These are phyloP conservation scores for Drosophila longiperda DNA, from an alignment of 2,888 invertebrate species.

Conservation along the genomic window DNA sequence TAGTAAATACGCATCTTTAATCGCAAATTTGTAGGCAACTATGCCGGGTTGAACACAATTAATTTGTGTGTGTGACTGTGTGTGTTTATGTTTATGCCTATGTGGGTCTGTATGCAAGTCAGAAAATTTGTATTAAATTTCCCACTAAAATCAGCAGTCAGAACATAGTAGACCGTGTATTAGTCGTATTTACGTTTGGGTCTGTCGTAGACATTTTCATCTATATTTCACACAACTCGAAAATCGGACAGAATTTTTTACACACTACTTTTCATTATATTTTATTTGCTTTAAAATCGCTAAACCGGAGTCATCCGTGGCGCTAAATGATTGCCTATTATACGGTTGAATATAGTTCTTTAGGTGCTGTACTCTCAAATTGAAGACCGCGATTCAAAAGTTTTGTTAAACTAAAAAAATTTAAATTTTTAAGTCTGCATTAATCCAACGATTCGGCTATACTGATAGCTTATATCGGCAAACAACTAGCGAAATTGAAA, in stretches of 20 bases:
- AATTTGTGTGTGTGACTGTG: not conserved
- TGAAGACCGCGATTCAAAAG: conserved; percentile 48
- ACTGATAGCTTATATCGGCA: too few relatives aligned
- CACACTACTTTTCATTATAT: conserved; percentile 42
- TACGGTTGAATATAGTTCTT: conserved; percentile 7
- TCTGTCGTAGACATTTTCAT: conserved; percentile 30
- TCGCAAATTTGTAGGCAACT: too few relatives aligned
- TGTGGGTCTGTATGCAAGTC: not conserved
- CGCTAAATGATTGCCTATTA: not conserved
- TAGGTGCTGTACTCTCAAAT: conserved; percentile 42
- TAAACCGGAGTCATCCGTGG: not conserved
- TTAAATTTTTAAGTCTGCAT: too few relatives aligned
- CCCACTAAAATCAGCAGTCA: conserved; percentile 2
- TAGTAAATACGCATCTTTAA: too few relatives aligned
- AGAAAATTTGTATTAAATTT: not conserved
- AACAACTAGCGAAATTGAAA: too few relatives aligned
- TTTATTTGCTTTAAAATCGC: conserved; percentile 53
- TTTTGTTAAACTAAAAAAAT: not conserved
- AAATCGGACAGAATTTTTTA: conserved; percentile 61
- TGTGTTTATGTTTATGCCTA: not conserved
- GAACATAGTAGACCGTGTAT: conserved; percentile 39
- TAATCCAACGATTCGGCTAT: too few relatives aligned
- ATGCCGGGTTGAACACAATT: too few relatives aligned
- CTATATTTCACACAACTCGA: conserved; percentile 57
- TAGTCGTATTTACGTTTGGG: conserved; percentile 17